Evolutionary conservation across 1,140 invertebrate genomes (phyloP), one percentile per base, ranked within the genome.

Genomic region (Thalassaphorura encarpata): DNA sequence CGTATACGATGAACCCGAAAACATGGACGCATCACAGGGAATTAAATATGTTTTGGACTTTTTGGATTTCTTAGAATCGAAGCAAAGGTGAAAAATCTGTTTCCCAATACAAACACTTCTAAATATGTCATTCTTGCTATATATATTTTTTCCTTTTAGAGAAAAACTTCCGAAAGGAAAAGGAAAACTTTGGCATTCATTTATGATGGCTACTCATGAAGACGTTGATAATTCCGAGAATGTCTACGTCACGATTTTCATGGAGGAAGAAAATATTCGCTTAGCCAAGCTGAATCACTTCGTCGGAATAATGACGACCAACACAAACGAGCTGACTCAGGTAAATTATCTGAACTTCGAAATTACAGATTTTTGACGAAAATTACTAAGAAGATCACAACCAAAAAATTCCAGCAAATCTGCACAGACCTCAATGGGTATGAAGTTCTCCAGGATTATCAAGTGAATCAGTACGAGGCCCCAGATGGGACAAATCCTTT

Each of bases 281-380:
- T 64, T 88, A 3, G 84, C 84, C 0, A 78, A 75, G 51, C 70
- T 73, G 6, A 77, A 78, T 58, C 69, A 77, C 11, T 90, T 84
- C 66, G 69, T 68, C 2, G 86, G 85, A 1, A 81, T 90, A 21
- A 83, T 90, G 55, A 89, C 87, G 1, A 88, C 85, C 1, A 90
- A 90, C 67, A 89, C 87, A 5, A 89, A 81, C 69, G 83, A 85
- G 0, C 71, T 90, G 16, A 91, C 88, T 24, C 82, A 84, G 76
- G 83, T 86, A 75, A 52, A 16, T 15, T 3, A 46, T 45, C 23
- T 27, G 27, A 42, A 19, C 19, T 51, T 13, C n/a, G 28, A 46
- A 45, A 29, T 54, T 28, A 3, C 0, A 28, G 16, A 3, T 47
- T 6, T 1, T 8, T 0, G 15, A 28, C 23, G 15, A 23, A 15